phyloP scores from a whole-genome alignment of 2,888 invertebrate genomes.

The Yponomeuta sedellus region DNA sequence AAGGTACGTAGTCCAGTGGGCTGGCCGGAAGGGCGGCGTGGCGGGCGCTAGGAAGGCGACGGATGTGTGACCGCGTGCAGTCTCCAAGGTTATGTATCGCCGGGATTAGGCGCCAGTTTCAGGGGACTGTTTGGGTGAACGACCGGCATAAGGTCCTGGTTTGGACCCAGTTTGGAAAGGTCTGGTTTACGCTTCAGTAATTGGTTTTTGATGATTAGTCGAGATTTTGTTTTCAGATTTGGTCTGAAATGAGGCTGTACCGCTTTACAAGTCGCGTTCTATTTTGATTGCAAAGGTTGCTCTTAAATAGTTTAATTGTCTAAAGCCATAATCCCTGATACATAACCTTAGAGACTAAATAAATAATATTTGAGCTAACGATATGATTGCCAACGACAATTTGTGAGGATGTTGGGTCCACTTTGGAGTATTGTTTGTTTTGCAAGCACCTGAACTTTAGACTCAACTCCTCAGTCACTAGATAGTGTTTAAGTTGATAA shows the following conservation, averaged over 20 bases:
- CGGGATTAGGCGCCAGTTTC: not conserved
- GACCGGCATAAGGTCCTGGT: too few species aligned
- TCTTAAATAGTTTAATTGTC: too few species aligned
- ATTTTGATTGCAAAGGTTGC: too few species aligned
- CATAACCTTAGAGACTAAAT: not conserved
- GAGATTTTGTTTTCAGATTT: too few species aligned
- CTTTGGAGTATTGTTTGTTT: slow-evolving; percentile 6
- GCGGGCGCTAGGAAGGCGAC: not conserved
- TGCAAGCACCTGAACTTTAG: not conserved
- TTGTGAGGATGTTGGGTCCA: slow-evolving; percentile 1
- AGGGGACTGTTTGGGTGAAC: too few species aligned
- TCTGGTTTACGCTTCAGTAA: too few species aligned
- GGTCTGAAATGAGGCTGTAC: too few species aligned
- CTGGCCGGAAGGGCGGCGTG: not conserved
- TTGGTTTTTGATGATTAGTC: too few species aligned
- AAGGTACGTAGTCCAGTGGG: slow-evolving; percentile 35
- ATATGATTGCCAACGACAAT: slow-evolving; percentile 6
- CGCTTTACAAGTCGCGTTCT: too few species aligned
- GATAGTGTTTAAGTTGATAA: not conserved
- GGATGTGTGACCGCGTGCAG: not conserved
- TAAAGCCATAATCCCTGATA: not conserved
- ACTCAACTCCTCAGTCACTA: not conserved
- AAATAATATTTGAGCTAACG: slow-evolving; percentile 4
- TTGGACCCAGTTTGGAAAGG: not conserved
- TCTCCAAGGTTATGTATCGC: not conserved